phyloP scores from a whole-genome alignment of 2,113 vertebrate species.

The Climacteris rufus region DNA sequence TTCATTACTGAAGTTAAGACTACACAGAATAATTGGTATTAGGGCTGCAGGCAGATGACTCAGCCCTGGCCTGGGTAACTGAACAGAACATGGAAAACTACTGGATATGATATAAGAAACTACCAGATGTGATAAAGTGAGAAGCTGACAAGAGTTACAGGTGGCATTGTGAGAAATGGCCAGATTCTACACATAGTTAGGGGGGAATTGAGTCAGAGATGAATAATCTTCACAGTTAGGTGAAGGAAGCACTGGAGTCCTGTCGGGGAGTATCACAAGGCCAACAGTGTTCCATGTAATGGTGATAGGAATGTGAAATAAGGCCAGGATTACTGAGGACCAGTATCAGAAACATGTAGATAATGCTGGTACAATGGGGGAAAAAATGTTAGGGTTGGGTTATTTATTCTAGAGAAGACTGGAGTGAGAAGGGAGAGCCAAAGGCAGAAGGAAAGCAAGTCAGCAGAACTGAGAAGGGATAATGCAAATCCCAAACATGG shows the following conservation, averaged over 20 bases:
- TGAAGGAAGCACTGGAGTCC: not conserved
- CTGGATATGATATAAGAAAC: not conserved
- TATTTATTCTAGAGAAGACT: not conserved
- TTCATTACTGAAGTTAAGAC: not conserved
- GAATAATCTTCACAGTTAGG: not conserved
- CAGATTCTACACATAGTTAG: rapidly evolving
- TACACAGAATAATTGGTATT: not conserved
- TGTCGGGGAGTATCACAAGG: not conserved
- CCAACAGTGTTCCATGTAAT: not conserved
- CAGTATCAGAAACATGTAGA: not conserved
- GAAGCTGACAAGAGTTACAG: not conserved
- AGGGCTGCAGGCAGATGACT: not conserved
- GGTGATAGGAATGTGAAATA: not conserved
- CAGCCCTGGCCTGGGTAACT: not conserved
- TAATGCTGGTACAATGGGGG: not conserved
- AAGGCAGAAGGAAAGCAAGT: not conserved
- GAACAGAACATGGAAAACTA: not conserved
- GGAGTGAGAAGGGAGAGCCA: not conserved
- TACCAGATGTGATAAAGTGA: not conserved
- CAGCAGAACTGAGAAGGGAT: not conserved
- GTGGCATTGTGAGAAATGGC: not conserved
- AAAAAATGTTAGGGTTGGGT: rapidly evolving
- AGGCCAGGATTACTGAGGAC: not conserved
- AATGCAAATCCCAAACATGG: too few relatives aligned
- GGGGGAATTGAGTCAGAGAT: not conserved